Conservation (phyloP, 2,888 invertebrate species). For the Acanthoscelides obtectus region DNA sequence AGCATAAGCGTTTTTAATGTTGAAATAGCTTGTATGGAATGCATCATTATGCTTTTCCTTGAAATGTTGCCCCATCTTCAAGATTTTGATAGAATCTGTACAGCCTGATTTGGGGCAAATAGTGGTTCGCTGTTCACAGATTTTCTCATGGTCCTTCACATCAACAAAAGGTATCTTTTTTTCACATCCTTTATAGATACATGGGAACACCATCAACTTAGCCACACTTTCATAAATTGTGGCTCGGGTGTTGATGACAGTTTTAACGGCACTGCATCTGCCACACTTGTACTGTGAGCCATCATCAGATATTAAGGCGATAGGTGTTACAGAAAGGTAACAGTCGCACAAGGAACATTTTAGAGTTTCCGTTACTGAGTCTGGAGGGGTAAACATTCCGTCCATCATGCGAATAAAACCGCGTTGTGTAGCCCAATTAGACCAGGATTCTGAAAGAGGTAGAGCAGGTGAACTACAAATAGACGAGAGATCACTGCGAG, state of each 20-base stretch:
- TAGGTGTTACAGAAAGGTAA: conserved; percentile 18
- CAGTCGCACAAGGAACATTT: conserved; percentile 20
- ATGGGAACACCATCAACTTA: conserved; percentile 19
- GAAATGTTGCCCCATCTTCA: conserved; percentile 18
- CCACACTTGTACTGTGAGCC: conserved; percentile 23
- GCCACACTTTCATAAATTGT: conserved; percentile 21
- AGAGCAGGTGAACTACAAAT: not conserved
- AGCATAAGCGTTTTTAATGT: conserved; percentile 17
- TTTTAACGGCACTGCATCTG: conserved; percentile 19
- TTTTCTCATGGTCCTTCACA: conserved; percentile 21
- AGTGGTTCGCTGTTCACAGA: conserved; percentile 13
- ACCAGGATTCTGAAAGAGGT: not conserved
- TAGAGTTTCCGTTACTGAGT: conserved; percentile 13
- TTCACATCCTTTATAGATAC: conserved; percentile 15
- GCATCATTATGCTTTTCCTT: conserved; percentile 21
- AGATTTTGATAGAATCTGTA: conserved; percentile 14
- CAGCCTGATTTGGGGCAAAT: conserved; percentile 21
- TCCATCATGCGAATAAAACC: conserved; percentile 11
- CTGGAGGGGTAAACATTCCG: conserved; percentile 15
- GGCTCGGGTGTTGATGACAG: conserved; percentile 16
- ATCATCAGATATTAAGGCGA: conserved; percentile 20
- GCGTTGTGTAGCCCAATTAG: not conserved
- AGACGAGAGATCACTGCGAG: not conserved
- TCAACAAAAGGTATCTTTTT: conserved; percentile 16
- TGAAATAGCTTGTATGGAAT: conserved; percentile 15